Percentiles rank a stretch among this genome's conserved stretches.
Evolutionary conservation across 2,113 vertebrate genomes (phyloP).

Genomic region (Tragelaphus scriptus): DNA sequence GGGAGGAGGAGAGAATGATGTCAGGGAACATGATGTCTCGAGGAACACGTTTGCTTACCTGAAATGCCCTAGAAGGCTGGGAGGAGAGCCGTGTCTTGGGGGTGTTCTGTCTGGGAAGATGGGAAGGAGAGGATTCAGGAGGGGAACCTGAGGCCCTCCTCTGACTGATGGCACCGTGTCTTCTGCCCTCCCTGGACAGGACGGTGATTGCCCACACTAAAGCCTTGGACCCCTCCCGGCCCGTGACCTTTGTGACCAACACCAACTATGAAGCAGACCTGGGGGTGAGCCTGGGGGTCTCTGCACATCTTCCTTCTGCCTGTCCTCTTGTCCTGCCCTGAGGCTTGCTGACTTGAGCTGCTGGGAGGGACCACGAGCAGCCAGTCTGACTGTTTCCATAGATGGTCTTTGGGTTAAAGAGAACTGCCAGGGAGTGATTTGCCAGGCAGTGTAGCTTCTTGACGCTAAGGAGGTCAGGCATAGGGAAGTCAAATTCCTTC

Average conservation of each 20-base stretch:
- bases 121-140: not conserved
- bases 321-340: not conserved
- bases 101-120: too few species aligned
- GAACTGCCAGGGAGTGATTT: not conserved
- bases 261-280: slow-evolving; percentile 83
- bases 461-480: not conserved
- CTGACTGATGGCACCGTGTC: not conserved
- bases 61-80: not conserved
- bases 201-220: slow-evolving; percentile 90
- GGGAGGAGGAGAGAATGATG: not conserved
- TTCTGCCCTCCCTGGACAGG: slow-evolving; percentile 79
- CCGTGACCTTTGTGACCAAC: slow-evolving; percentile 90
- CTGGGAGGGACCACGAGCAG: fast-evolving
- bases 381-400: not conserved
- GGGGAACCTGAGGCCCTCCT: not conserved
- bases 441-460: not conserved
- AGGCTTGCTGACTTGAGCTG: not conserved
- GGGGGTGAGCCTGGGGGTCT: slow-evolving; percentile 85
- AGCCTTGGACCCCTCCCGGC: slow-evolving; percentile 87
- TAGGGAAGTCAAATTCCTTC: fast-evolving
- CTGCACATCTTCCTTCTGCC: not conserved
- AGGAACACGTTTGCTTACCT: not conserved
- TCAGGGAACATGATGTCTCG: not conserved
- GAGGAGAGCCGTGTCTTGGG: not conserved
- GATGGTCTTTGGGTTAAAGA: not conserved